These are phyloP conservation scores for Thalpophila matura DNA, from an alignment of 2,888 invertebrate genomes.

Conservation along the genomic window DNA sequence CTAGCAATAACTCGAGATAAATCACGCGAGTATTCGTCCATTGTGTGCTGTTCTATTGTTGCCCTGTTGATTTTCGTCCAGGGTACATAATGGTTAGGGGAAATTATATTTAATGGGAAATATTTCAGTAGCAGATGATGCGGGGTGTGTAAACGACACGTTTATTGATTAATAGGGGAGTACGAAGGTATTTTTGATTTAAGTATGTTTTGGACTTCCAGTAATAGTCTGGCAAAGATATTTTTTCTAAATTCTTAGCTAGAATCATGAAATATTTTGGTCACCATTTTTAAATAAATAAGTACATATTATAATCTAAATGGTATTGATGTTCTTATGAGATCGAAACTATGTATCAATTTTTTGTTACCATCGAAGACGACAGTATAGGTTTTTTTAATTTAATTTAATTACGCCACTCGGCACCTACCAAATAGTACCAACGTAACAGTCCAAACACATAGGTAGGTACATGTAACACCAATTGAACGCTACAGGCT, in stretches of 20 bases:
- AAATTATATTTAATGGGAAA: slow-evolving; percentile 63
- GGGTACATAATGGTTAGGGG: slow-evolving; percentile 33
- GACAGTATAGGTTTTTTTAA: no score
- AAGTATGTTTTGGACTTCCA: not conserved
- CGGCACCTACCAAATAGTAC: no score
- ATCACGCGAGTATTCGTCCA: slow-evolving; percentile 57
- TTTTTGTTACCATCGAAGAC: no score
- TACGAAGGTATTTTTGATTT: not conserved
- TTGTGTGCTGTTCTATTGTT: slow-evolving; percentile 62
- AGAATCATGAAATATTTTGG: no score
- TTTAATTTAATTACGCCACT: no score
- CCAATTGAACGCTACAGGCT: slow-evolving; percentile 25
- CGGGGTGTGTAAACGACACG: slow-evolving; percentile 22
- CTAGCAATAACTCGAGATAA: slow-evolving; percentile 67
- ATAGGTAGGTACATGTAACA: not conserved
- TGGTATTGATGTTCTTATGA: not conserved
- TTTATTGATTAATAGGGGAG: slow-evolving; percentile 40
- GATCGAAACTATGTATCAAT: not conserved
- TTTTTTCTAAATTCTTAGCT: no score
- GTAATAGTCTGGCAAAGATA: no score
- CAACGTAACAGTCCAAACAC: not conserved
- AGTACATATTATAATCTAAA: no score
- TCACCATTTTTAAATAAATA: no score
- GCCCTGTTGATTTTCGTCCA: slow-evolving; percentile 59
- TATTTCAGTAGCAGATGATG: slow-evolving; percentile 56